A percentile compares a stretch with the other conserved stretches of the same genome.
Evolutionary conservation across 1,140 invertebrate genomes (phyloP).

Genomic region (Steinernema feltiae): DNA sequence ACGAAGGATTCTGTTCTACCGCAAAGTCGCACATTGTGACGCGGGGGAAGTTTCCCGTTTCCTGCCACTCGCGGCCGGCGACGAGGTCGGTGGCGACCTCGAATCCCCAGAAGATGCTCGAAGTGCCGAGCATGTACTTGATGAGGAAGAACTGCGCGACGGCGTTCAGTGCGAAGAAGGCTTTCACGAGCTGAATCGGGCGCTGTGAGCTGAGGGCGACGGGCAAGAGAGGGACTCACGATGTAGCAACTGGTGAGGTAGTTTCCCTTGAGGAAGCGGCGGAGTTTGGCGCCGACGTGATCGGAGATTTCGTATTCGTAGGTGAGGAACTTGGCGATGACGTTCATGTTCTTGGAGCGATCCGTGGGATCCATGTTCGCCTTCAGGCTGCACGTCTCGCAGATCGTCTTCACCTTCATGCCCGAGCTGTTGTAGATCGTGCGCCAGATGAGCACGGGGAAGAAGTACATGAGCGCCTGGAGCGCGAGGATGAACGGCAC

Average conservation of each 20-base stretch:
- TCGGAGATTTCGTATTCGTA: conserved; percentile 45
- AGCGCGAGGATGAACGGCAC: conserved; percentile 60
- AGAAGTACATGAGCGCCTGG: conserved; percentile 63
- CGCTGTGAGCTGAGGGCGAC: neutral
- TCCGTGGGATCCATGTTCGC: conserved; percentile 53
- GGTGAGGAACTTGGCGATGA: conserved; percentile 45
- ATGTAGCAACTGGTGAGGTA: conserved; percentile 29
- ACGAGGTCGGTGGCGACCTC: conserved; percentile 45
- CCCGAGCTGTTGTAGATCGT: conserved; percentile 49
- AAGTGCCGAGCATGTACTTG: conserved; percentile 50
- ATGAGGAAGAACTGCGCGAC: conserved; percentile 52
- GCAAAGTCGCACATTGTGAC: conserved; percentile 56
- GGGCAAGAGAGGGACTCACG: conserved; percentile 16
- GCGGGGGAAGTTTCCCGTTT: conserved; percentile 56
- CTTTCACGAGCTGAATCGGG: conserved; percentile 43
- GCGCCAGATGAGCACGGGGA: conserved; percentile 61
- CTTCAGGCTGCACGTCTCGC: conserved; percentile 51
- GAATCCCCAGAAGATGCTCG: conserved; percentile 47
- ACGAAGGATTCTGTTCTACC: conserved; percentile 25
- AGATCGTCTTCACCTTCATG: conserved; percentile 52
- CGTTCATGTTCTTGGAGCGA: conserved; percentile 46
- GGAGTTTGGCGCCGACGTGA: conserved; percentile 2
- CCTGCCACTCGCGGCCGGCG: conserved; percentile 50
- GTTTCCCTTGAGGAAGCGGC: conserved; percentile 22
- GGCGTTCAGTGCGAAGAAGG: conserved; percentile 49